Percentiles rank a stretch among this genome's conserved stretches.
These are phyloP conservation scores for Neotoxoptera formosana DNA, from an alignment of 1,140 invertebrate genomes.

Conservation along the genomic window DNA sequence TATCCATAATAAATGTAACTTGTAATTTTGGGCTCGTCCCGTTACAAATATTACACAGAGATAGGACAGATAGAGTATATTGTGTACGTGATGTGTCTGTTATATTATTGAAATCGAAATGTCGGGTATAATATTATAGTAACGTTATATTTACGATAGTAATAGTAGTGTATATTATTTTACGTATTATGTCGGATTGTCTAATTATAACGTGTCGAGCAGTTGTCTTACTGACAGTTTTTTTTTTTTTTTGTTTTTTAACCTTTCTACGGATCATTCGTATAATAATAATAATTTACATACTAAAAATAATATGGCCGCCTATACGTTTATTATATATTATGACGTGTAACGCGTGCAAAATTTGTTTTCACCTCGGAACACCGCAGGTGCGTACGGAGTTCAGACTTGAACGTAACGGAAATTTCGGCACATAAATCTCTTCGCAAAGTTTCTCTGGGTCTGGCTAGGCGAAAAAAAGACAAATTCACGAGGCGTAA, in stretches of 20 bases:
- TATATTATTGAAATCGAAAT: background rate
- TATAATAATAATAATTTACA: background rate
- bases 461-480: background rate
- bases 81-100: background rate
- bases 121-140: background rate
- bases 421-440: constrained; percentile 14
- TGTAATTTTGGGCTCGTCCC: background rate
- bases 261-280: background rate
- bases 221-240: background rate
- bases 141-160: background rate
- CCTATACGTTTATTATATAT: background rate
- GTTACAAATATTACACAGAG: background rate
- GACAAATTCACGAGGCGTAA: background rate
- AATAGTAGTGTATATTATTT: background rate
- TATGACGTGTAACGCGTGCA: background rate
- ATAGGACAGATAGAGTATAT: background rate
- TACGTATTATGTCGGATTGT: background rate
- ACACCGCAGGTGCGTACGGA: background rate
- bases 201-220: background rate
- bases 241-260: constrained; percentile 1
- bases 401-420: background rate
- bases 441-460: constrained; percentile 23
- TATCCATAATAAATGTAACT: background rate
- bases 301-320: background rate
- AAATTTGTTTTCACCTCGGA: constrained; percentile 10